Base-by-base conservation (phyloP, 2,113 vertebrate genomes). In the Scophthalmus maximus region DNA sequence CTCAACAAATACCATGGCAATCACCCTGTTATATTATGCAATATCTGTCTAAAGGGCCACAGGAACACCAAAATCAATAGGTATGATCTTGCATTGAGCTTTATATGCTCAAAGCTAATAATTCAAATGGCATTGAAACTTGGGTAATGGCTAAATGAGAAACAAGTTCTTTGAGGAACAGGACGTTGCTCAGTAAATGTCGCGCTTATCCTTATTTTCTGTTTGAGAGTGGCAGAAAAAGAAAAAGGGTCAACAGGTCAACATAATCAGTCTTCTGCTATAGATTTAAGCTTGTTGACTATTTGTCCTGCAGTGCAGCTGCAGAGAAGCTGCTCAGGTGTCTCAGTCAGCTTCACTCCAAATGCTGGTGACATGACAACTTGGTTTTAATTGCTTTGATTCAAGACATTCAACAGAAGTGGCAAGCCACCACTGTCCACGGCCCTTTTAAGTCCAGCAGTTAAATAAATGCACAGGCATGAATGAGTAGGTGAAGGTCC, bases 11-110 rank as follows among this genome's bases (percentile, higher is more conserved):
- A 1, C n/a, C 8, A 66, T 5, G 23, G 32, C n/a, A 70, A 22
- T 40, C 56, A 71, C 17, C 32, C 7, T 18, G n/a, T 27, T 42
- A 32, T 67, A 56, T 53, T 23, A 20, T 46, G 18, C 10, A 44
- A 56, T 51, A 20, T 68, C 49, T 51, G 11, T 56, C 22, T 47
- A 47, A 75, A 72, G 18, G 46, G 66, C n/a, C 58, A 64, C n/a
- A 18, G n/a, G 27, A 61, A 56, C 50, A 44, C 36, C 6, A 27
- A 26, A 62, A 61, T 69, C 71, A 56, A 76, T 56, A 30, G 25
- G 20, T 44, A 6, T 38, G 53, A 79, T 70, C 18, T 46, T 60
- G 11, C 51, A 9, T 46, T 64, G 53, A 11, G 9, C 36, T 69
- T 53, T 40, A 73, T 72, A 12, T 44, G 34, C 36, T 50, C 36